A percentile compares a stretch with the other conserved stretches of the same genome.
These are phyloP conservation scores for Halyomorpha halys DNA, from an alignment of 1,140 invertebrate genomes.

Conservation along the genomic window DNA sequence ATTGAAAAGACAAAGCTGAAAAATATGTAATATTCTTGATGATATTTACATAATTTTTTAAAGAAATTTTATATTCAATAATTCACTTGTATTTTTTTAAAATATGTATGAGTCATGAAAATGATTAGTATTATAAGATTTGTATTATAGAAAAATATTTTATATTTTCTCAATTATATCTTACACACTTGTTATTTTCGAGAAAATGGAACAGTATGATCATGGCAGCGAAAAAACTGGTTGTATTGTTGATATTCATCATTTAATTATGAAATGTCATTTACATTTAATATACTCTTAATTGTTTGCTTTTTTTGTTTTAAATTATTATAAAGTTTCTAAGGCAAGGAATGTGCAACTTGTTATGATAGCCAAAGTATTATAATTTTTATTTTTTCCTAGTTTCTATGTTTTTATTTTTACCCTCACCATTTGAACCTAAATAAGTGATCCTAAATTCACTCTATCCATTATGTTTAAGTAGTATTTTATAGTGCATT, in stretches of 20 bases:
- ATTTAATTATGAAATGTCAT: not conserved
- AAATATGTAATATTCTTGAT: constrained; percentile 6
- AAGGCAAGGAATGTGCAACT: not conserved
- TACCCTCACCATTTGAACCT: not conserved
- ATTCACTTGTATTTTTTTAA: constrained; percentile 8
- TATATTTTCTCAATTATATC: constrained; percentile 10
- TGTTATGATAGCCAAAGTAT: not conserved
- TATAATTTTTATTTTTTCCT: constrained; percentile 11
- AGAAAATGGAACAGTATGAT: not conserved
- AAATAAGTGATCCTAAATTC: not conserved
- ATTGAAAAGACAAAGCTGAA: constrained; percentile 4
- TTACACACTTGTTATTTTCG: not conserved
- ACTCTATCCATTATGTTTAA: not conserved
- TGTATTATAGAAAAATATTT: constrained; percentile 16
- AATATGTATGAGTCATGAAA: not conserved
- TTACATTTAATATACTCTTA: not conserved
- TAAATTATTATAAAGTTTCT: not conserved
- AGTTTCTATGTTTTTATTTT: not conserved
- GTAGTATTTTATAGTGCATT: not conserved
- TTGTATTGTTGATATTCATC: not conserved
- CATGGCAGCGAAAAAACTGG: not conserved
- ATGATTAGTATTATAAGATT: constrained; percentile 8
- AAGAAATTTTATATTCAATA: constrained; percentile 13
- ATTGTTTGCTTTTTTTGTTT: not conserved
- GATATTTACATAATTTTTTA: constrained; percentile 14